These are phyloP conservation scores for Fragum whitleyi DNA, from an alignment of 2,888 invertebrate species.

Conservation along the genomic window DNA sequence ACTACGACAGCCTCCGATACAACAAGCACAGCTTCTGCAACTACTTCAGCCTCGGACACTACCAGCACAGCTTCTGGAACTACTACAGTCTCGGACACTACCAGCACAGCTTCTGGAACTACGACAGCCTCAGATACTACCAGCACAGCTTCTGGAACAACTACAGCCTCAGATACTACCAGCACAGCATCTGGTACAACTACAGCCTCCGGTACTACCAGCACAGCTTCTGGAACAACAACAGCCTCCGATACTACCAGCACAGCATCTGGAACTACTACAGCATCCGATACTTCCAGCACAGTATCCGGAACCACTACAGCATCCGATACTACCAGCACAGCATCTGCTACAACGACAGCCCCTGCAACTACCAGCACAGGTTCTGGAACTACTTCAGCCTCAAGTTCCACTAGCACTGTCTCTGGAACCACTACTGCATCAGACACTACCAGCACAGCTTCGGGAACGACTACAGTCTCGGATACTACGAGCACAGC, in stretches of 20 bases:
- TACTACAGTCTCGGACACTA: neutral
- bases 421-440: neutral
- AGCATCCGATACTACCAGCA: slow-evolving; percentile 29
- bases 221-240: neutral
- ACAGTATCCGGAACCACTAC: neutral
- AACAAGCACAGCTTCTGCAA: neutral
- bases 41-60: neutral
- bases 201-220: neutral
- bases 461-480: neutral
- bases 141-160: no score
- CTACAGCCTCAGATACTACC: neutral
- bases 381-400: neutral
- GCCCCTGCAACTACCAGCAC: slow-evolving; percentile 1
- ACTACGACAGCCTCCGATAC: neutral
- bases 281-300: slow-evolving; percentile 20
- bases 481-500: slow-evolving; percentile 1
- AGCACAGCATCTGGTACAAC: neutral
- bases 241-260: slow-evolving; percentile 10
- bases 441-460: neutral
- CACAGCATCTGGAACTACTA: slow-evolving; percentile 28
- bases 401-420: neutral
- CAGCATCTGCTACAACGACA: slow-evolving; percentile 32
- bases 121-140: neutral
- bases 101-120: neutral
- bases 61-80: neutral